Conservation (phyloP, 2,888 invertebrate genomes). For the Empis stercorea region DNA sequence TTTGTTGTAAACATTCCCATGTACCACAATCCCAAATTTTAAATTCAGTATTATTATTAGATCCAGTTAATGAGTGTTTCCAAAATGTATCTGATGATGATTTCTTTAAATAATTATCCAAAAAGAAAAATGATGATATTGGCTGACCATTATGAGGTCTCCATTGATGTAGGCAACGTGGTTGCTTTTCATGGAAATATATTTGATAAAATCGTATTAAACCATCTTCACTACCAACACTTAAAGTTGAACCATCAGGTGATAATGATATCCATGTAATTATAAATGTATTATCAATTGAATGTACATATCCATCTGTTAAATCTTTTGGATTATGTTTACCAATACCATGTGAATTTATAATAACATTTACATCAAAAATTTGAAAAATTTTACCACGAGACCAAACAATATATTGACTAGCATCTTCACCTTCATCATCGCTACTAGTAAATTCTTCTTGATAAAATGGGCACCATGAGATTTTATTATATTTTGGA, state of each 20-base stretch:
- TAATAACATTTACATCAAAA: slow-evolving; percentile 29
- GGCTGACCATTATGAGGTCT: slow-evolving; percentile 80
- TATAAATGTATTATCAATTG: slow-evolving; percentile 43
- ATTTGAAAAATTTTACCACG: slow-evolving; percentile 49
- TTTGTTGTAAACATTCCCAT: slow-evolving; percentile 87
- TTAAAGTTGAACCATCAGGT: slow-evolving; percentile 88
- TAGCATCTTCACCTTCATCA: slow-evolving; percentile 50
- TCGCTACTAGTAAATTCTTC: slow-evolving; percentile 17
- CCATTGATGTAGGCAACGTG: slow-evolving; percentile 85
- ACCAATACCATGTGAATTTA: slow-evolving; percentile 27
- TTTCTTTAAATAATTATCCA: slow-evolving; percentile 82
- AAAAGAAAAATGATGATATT: slow-evolving; percentile 79
- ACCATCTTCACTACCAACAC: slow-evolving; percentile 80
- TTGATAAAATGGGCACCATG: slow-evolving; percentile 91
- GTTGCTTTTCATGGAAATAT: slow-evolving; percentile 56
- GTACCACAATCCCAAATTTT: slow-evolving; percentile 92
- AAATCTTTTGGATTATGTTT: slow-evolving; percentile 23
- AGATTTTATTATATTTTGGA: slow-evolving; percentile 53
- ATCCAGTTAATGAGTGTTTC: slow-evolving; percentile 90
- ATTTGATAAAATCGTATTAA: slow-evolving; percentile 87
- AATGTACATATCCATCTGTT: slow-evolving; percentile 29
- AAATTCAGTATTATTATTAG: slow-evolving; percentile 76
- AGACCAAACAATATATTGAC: slow-evolving; percentile 67
- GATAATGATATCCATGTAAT: slow-evolving; percentile 82
- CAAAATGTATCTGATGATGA: slow-evolving; percentile 68